Evolutionary conservation across 37 sponge, comb jelly and placozoan genomes (phyloP), one percentile per base, ranked within the genome.

Genomic region (Chondrosia reniformis): DNA sequence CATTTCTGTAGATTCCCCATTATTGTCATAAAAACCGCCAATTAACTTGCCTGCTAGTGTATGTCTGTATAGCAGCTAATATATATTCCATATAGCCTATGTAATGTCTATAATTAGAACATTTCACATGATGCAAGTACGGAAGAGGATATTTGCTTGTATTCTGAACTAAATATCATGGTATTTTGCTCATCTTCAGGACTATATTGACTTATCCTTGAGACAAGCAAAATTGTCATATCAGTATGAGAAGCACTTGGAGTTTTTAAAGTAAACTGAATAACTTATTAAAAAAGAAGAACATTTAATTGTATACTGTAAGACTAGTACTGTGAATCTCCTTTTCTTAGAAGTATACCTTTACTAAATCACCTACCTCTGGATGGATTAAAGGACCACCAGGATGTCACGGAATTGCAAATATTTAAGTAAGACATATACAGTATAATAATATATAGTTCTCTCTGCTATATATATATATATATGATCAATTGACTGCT

Each of bases 31-130:
- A 77, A 85, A 96, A 0, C 83, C 80, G 30, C 94, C 97, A 80
- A 96, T 88, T 66, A 96, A 79, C 56, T 88, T 89, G 1, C 97
- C 97, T 22, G 88, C 94, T 63, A 74, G 93, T 1, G 85, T 93
- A 79, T 96, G n/a, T n/a, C n/a, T n/a, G n/a, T n/a, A n/a, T n/a
- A n/a, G n/a, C n/a, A n/a, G n/a, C n/a, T n/a, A n/a, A n/a, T n/a
- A n/a, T n/a, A n/a, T n/a, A n/a, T n/a, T n/a, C n/a, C n/a, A n/a
- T n/a, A n/a, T n/a, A n/a, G n/a, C n/a, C n/a, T n/a, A n/a, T n/a
- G n/a, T n/a, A n/a, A n/a, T n/a, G n/a, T n/a, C n/a, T n/a, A n/a
- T n/a, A n/a, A n/a, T n/a, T n/a, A n/a, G n/a, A n/a, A n/a, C n/a
- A n/a, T n/a, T n/a, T n/a, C n/a, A n/a, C n/a, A n/a, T n/a, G n/a